Conservation (phyloP, 2,113 vertebrate genomes). For the Scomber japonicus region DNA sequence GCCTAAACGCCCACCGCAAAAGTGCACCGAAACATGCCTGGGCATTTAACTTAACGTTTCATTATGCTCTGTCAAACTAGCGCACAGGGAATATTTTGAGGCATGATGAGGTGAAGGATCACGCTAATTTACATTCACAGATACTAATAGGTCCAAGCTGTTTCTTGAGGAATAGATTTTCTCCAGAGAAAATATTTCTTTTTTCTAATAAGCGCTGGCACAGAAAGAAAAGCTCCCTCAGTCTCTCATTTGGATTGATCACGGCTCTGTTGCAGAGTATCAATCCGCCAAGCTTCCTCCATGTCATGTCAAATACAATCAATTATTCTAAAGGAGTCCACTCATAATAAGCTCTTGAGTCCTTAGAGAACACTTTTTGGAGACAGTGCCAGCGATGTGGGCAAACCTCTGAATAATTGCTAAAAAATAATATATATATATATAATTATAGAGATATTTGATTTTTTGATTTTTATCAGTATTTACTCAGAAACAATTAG, state of each 20-base stretch:
- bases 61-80: slow-evolving; percentile 58
- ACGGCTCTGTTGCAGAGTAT: slow-evolving; percentile 50
- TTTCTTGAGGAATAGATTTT: slow-evolving; percentile 53
- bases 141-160: slow-evolving; percentile 66
- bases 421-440: neutral
- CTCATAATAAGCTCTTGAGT: slow-evolving; percentile 60
- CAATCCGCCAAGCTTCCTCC: slow-evolving; percentile 57
- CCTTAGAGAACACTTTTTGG: slow-evolving; percentile 36
- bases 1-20: slow-evolving; percentile 43
- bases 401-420: slow-evolving; percentile 32
- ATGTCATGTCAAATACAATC: slow-evolving; percentile 77
- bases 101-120: slow-evolving; percentile 65
- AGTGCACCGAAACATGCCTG: slow-evolving; percentile 46
- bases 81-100: slow-evolving; percentile 51
- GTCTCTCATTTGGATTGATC: slow-evolving; percentile 77
- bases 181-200: slow-evolving; percentile 56
- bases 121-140: slow-evolving; percentile 59
- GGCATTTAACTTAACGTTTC: slow-evolving; percentile 48
- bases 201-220: slow-evolving; percentile 72
- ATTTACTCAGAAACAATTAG: neutral
- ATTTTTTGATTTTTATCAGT: slow-evolving; percentile 12
- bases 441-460: slow-evolving; percentile 10
- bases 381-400: slow-evolving; percentile 20
- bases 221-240: slow-evolving; percentile 63
- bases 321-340: slow-evolving; percentile 71